These are phyloP conservation scores for Episyrphus balteatus DNA, from an alignment of 1,140 invertebrate species.

Conservation along the genomic window DNA sequence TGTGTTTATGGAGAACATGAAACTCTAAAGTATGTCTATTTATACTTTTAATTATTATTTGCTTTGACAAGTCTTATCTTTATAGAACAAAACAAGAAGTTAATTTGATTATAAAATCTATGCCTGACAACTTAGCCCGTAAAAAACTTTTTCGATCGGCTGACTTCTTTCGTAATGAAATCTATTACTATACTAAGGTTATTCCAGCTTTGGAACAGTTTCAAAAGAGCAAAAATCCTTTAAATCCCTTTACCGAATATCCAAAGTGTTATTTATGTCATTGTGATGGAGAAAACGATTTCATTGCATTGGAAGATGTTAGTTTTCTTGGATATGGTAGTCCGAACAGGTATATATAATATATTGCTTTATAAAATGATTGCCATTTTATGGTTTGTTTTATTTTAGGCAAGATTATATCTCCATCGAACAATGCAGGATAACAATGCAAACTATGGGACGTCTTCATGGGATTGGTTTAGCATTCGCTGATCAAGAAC, in stretches of 20 bases:
- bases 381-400: too few relatives aligned
- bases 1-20: constrained; percentile 39
- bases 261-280: constrained; percentile 42
- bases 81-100: not conserved
- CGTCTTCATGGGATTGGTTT: constrained; percentile 57
- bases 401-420: constrained; percentile 23
- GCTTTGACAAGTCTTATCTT: too few relatives aligned
- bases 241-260: constrained; percentile 42
- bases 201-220: constrained; percentile 42
- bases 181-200: constrained; percentile 50
- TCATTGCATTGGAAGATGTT: constrained; percentile 53
- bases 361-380: too few relatives aligned
- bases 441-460: constrained; percentile 48
- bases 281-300: constrained; percentile 52
- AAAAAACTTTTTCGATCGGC: constrained; percentile 49
- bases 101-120: constrained; percentile 43
- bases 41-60: too few relatives aligned
- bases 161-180: constrained; percentile 60
- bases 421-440: constrained; percentile 21
- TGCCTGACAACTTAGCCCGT: constrained; percentile 48
- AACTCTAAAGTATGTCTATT: constrained; percentile 13
- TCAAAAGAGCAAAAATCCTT: constrained; percentile 36
- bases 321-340: constrained; percentile 40
- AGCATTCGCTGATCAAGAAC: constrained; percentile 52
- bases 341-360: constrained; percentile 22